These are phyloP conservation scores for Gasterosteus aculeatus DNA, from an alignment of 2,113 vertebrate genomes.

Conservation along the genomic window DNA sequence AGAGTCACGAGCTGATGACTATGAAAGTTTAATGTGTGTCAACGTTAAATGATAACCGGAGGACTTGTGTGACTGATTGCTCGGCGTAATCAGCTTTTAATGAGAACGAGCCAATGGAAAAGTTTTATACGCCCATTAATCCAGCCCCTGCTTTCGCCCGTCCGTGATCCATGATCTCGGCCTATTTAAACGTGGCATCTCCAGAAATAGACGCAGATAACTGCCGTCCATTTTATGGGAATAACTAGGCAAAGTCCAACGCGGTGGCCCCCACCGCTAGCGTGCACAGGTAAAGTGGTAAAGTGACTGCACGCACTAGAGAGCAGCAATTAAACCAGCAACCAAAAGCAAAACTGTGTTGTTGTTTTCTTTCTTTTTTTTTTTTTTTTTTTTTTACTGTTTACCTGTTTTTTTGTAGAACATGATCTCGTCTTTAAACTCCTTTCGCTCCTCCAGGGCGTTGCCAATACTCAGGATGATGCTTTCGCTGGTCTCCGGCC, in stretches of 20 bases:
- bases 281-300: neutral
- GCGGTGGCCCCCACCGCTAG: neutral
- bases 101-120: constrained; percentile 53
- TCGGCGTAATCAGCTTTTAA: constrained; percentile 69
- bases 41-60: constrained; percentile 52
- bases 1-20: constrained; percentile 43
- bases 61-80: constrained; percentile 40
- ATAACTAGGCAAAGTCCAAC: constrained; percentile 21
- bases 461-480: constrained; percentile 93
- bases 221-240: constrained; percentile 40
- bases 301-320: neutral
- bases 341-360: neutral
- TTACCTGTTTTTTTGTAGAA: constrained; percentile 91
- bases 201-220: constrained; percentile 51
- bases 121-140: constrained; percentile 21
- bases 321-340: neutral
- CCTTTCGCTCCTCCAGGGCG: constrained; percentile 92
- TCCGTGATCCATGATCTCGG: constrained; percentile 35
- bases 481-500: constrained; percentile 91
- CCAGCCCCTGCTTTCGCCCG: constrained; percentile 15
- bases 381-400: constrained; percentile 59
- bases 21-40: constrained; percentile 61
- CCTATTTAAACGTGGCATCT: constrained; percentile 49
- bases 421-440: constrained; percentile 98
- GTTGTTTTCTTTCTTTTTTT: constrained; percentile 80